Conservation (phyloP, 2,113 vertebrate genomes). For the Nipponia nippon region DNA sequence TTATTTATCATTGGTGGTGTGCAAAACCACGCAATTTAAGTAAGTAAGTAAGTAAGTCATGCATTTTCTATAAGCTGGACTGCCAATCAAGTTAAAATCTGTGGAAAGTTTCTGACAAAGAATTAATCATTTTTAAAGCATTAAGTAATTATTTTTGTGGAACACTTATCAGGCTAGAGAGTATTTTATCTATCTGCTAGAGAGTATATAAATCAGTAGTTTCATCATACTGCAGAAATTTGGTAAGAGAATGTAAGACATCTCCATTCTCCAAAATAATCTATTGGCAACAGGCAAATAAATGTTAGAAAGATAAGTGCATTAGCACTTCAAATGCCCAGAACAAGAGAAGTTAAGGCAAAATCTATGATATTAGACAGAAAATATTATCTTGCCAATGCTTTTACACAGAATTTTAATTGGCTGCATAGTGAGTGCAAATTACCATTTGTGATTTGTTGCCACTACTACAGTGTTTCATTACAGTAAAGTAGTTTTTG, state of each 20-base stretch:
- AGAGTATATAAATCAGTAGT: background rate
- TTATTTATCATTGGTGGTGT: background rate
- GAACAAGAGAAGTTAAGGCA: conserved; percentile 9
- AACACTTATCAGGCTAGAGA: background rate
- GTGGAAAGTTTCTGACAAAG: background rate
- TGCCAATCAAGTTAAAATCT: background rate
- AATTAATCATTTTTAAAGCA: background rate
- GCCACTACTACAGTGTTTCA: background rate
- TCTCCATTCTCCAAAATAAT: background rate
- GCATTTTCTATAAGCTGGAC: background rate
- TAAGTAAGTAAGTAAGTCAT: too few relatives aligned
- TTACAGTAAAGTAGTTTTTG: background rate
- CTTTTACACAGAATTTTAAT: conserved; percentile 42
- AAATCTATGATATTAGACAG: conserved; percentile 19
- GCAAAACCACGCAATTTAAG: background rate
- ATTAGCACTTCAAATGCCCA: background rate
- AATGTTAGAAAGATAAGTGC: conserved; percentile 9
- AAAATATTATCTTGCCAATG: conserved; percentile 42
- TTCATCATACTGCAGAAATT: background rate
- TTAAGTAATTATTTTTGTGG: background rate
- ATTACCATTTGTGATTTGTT: conserved; percentile 44
- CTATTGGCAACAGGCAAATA: background rate
- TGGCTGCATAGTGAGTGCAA: conserved; percentile 35
- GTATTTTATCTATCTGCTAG: background rate
- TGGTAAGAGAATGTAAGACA: background rate